These are phyloP conservation scores for Fissipunctia ypsillon DNA, from an alignment of 2,888 invertebrate species.

Conservation along the genomic window DNA sequence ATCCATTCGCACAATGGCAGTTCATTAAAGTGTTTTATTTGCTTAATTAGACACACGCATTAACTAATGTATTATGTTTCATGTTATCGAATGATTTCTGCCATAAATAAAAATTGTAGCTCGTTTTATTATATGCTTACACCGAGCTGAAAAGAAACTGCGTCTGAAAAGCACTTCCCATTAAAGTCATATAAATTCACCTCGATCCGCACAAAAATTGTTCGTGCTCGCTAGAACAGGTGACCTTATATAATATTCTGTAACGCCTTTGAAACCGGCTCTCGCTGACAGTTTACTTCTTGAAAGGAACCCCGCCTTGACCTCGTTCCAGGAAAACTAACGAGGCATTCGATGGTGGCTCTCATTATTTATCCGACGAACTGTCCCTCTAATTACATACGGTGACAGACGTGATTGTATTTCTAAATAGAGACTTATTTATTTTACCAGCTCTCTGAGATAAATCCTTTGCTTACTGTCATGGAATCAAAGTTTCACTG, in stretches of 20 bases:
- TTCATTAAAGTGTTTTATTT: conserved; percentile 65
- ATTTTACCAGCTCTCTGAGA: conserved; percentile 39
- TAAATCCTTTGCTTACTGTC: conserved; percentile 31
- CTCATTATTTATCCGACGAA: conserved; percentile 78
- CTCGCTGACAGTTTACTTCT: conserved; percentile 67
- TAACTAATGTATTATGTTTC: conserved; percentile 33
- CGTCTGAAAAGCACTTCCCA: conserved; percentile 29
- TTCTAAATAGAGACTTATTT: conserved; percentile 69
- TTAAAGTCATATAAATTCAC: conserved; percentile 45
- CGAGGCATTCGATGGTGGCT: conserved; percentile 79
- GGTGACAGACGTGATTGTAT: conserved; percentile 76
- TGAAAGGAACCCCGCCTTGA: conserved; percentile 71
- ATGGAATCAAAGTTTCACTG: conserved; percentile 40
- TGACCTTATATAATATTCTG: conserved; percentile 62
- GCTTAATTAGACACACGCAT: conserved; percentile 52
- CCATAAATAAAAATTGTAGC: neutral
- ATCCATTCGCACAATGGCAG: conserved; percentile 67
- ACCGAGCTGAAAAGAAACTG: conserved; percentile 25
- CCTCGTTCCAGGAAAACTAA: conserved; percentile 78
- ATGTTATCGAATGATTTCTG: neutral
- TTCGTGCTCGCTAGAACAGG: conserved; percentile 41
- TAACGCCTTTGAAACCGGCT: conserved; percentile 51
- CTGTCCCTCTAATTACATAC: conserved; percentile 80
- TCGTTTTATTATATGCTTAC: conserved; percentile 13
- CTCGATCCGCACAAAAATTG: conserved; percentile 38